Percentiles rank a stretch among this genome's conserved stretches.
phyloP scores from a whole-genome alignment of 2,113 vertebrate genomes.

The Gulo gulo region DNA sequence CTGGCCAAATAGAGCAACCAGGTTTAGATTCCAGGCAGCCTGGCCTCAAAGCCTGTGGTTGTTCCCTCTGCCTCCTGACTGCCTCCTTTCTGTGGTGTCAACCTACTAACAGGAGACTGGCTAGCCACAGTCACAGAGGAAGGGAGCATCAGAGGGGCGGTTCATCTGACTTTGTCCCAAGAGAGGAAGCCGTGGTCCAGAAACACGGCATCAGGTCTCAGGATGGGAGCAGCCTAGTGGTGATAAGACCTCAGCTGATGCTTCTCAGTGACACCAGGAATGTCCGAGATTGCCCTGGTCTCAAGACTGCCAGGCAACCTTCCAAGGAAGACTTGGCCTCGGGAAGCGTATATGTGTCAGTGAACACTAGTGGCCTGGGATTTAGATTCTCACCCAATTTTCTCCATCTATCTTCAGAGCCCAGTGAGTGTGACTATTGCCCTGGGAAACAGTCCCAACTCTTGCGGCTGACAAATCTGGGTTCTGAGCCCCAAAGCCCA shows the following conservation, averaged over 20 bases:
- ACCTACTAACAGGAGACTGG: not conserved
- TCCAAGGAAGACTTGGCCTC: not conserved
- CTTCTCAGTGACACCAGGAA: not conserved
- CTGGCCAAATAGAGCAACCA: not conserved
- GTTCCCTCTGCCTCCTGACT: not conserved
- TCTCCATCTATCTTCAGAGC: not conserved
- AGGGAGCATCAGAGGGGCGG: not conserved
- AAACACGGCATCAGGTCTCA: not conserved
- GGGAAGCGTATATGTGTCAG: not conserved
- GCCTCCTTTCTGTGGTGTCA: not conserved
- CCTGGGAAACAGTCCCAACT: not conserved
- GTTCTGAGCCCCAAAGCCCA: not conserved
- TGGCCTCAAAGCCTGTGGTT: not conserved
- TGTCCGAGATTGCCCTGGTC: not conserved
- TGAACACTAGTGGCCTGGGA: not conserved
- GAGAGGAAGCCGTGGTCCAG: not conserved
- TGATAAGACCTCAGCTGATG: not conserved
- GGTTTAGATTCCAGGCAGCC: not conserved
- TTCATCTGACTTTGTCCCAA: not conserved
- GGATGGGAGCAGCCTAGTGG: not conserved
- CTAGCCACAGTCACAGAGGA: not conserved
- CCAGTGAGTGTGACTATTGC: not conserved
- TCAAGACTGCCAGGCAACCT: not conserved
- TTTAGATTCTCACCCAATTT: not conserved
- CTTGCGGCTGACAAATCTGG: not conserved